Evolutionary conservation across 1,140 invertebrate genomes (phyloP).

Genomic region (Drosophila paulistorum): DNA sequence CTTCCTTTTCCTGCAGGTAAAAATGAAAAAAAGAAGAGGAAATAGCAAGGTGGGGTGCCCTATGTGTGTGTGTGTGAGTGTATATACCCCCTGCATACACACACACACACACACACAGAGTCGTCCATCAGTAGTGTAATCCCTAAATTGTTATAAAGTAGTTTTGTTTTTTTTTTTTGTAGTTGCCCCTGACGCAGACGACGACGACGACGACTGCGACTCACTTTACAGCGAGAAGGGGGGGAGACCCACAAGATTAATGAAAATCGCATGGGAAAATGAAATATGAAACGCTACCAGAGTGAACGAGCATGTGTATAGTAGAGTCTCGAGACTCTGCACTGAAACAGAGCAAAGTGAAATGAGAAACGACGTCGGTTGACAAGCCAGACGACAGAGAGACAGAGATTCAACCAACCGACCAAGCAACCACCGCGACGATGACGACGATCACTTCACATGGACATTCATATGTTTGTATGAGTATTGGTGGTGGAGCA

Average conservation of each 20-base stretch:
- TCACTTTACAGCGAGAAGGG: conserved; percentile 36
- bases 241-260: conserved; percentile 52
- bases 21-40: conserved; percentile 30
- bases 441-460: conserved; percentile 38
- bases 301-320: conserved; percentile 21
- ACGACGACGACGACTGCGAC: conserved; percentile 17
- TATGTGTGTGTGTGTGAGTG: conserved; percentile 11
- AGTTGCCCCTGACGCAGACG: conserved; percentile 22
- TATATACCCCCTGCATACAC: neutral
- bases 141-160: conserved; percentile 61
- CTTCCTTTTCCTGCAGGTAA: conserved; percentile 49
- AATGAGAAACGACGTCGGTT: conserved; percentile 21
- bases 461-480: conserved; percentile 1
- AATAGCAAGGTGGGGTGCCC: conserved; percentile 45
- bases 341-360: too few relatives aligned
- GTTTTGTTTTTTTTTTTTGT: conserved; percentile 49
- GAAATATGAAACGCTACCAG: conserved; percentile 63
- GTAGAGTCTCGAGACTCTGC: conserved; percentile 32
- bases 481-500: neutral
- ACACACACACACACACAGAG: neutral
- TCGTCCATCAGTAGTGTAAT: conserved; percentile 23
- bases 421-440: conserved; percentile 42
- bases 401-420: conserved; percentile 35
- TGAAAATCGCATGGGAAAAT: conserved; percentile 73
- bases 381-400: conserved; percentile 10